A percentile compares a stretch with the other conserved stretches of the same genome.
These are phyloP conservation scores for Copidosoma aretas DNA, from an alignment of 2,888 invertebrate genomes.

Conservation along the genomic window DNA sequence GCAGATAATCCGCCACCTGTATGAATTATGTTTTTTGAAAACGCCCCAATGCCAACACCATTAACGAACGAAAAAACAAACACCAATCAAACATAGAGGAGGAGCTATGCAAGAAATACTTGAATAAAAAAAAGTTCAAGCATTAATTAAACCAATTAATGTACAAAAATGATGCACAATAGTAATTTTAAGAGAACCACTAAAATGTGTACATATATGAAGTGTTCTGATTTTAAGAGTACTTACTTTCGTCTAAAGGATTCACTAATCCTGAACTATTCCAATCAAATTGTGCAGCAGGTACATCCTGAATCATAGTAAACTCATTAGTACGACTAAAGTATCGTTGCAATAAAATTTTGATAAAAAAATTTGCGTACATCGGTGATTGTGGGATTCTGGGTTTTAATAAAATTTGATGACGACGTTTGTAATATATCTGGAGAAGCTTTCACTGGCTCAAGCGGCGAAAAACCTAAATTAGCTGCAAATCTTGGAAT, in stretches of 20 bases:
- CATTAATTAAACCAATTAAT: conserved; percentile 8
- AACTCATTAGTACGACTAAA: conserved; percentile 1
- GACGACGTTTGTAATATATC: conserved; percentile 46
- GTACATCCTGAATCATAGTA: conserved; percentile 62
- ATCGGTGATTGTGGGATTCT: conserved; percentile 48
- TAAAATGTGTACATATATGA: background rate
- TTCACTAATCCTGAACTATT: conserved; percentile 74
- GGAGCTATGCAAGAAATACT: background rate
- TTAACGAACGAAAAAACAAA: background rate
- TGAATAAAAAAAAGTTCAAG: background rate
- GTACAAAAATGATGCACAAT: background rate
- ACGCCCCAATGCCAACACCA: conserved; percentile 18
- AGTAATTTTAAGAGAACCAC: background rate
- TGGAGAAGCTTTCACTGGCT: conserved; percentile 72
- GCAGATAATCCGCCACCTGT: conserved; percentile 62
- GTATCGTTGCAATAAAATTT: background rate
- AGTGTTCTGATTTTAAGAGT: conserved; percentile 26
- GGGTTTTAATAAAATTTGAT: conserved; percentile 43
- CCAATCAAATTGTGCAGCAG: conserved; percentile 78
- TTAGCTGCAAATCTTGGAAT: conserved; percentile 90
- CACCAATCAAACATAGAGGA: conserved; percentile 2
- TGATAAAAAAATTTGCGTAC: conserved; percentile 49
- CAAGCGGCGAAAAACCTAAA: conserved; percentile 77
- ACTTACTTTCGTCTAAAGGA: conserved; percentile 69
- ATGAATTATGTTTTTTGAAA: conserved; percentile 33